Base-by-base conservation (phyloP, 2,797 vertebrate species). In the Trichosurus vulpecula region DNA sequence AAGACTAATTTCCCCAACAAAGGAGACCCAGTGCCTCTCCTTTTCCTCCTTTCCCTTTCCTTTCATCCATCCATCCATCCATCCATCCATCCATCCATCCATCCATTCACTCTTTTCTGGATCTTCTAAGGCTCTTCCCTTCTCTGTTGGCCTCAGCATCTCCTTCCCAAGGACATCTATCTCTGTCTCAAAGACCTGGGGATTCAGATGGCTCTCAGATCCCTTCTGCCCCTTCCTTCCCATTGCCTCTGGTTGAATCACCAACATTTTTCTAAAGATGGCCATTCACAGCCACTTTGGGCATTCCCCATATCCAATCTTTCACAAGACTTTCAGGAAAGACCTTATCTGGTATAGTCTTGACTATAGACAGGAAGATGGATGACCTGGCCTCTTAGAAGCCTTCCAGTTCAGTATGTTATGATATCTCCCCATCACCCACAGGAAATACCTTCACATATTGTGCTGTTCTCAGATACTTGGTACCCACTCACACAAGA, bases 401-500 rank as follows among this genome's bases (percentile, higher is more conserved):
- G 58, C 31, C 52, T 94, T 1, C 74, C 74, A 81, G 74, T 81
- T 81, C 74, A 81, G 2, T 81, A 47, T 81, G 74, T 81, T 10
- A 47, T 81, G 74, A 81, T 47, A 81, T 81, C 25, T 41, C 41
- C 41, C 51, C 2, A 2, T 4, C 74, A 74, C 54, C 89, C 92
- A 95, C 25, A 52, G 41, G 55, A 81, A 94, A 92, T 98, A 99
- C 98, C 98, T 99, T 99, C 98, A 97, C 99, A 99, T 2, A 87
- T 97, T 27, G 98, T 98, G 96, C 99, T 98, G 9, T 99, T 99
- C 66, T 98, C 98, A 25, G 99, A 99, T 95, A 99, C 90, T 52
- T 97, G 92, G 90, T 99, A 99, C 95, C 99, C 99, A 0, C 98
- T 93, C 4, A 98, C 98, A 95, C 99, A 99, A 97, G 97, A 74